Conservation (phyloP, 2,797 vertebrate genomes). For the Callimico goeldii region DNA sequence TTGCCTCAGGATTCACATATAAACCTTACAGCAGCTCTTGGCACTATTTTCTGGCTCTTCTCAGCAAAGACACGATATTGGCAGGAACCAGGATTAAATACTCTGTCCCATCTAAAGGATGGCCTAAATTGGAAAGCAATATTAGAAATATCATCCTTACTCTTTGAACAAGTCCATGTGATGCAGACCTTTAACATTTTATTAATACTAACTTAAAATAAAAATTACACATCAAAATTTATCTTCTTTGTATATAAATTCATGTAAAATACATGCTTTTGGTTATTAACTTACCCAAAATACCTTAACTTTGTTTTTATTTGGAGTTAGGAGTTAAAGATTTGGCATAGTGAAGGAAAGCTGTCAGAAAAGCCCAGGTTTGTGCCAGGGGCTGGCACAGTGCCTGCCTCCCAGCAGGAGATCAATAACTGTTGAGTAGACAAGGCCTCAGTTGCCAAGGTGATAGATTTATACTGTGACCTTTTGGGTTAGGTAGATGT, state of each 20-base stretch:
- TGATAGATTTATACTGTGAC: background rate
- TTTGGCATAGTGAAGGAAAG: background rate
- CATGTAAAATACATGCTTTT: background rate
- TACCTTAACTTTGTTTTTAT: background rate
- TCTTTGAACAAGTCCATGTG: background rate
- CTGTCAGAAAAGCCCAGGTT: background rate
- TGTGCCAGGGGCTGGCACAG: background rate
- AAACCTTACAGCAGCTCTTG: conserved; percentile 64
- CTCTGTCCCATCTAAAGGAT: conserved; percentile 2
- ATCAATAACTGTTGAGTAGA: conserved; percentile 12
- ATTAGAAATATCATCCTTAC: background rate
- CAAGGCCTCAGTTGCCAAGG: background rate
- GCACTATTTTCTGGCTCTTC: conserved; percentile 61
- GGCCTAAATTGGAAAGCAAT: background rate
- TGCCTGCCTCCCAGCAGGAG: background rate
- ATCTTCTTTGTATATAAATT: background rate
- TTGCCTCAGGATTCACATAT: conserved; percentile 59
- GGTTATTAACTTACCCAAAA: background rate
- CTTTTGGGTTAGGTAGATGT: background rate
- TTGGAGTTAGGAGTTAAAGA: background rate
- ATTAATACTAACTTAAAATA: background rate
- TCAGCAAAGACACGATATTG: conserved; percentile 17
- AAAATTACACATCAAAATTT: background rate
- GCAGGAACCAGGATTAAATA: conserved; percentile 44
- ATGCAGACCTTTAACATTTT: background rate